phyloP scores from a whole-genome alignment of 2,797 vertebrate species.

The Morelia viridis region DNA sequence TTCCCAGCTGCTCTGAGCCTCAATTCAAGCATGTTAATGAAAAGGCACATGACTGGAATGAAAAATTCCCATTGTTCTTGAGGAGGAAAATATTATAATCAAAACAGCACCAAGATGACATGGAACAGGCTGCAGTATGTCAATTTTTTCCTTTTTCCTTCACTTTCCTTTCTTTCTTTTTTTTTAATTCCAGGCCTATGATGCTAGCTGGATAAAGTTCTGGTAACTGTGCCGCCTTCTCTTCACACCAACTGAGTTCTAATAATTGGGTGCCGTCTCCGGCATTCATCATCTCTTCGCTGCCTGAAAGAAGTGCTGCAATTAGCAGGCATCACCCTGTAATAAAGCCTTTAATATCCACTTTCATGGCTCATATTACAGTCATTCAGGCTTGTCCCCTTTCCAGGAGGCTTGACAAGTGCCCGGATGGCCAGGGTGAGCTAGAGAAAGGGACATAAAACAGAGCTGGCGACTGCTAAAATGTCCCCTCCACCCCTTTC shows the following conservation, averaged over 20 bases:
- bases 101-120: background rate
- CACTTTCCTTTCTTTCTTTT: background rate
- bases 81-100: constrained; percentile 20
- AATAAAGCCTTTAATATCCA: constrained; percentile 71
- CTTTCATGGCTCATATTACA: constrained; percentile 64
- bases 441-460: background rate
- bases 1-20: background rate
- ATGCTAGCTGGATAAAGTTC: constrained; percentile 57
- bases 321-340: constrained; percentile 75
- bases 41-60: background rate
- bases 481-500: constrained; percentile 11
- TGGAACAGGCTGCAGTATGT: constrained; percentile 20
- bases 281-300: constrained; percentile 67
- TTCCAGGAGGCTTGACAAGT: constrained; percentile 54
- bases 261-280: constrained; percentile 77
- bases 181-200: constrained; percentile 50
- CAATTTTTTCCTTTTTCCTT: constrained; percentile 26
- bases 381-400: constrained; percentile 58
- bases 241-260: constrained; percentile 62
- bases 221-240: constrained; percentile 63
- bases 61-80: constrained; percentile 19
- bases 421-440: constrained; percentile 30
- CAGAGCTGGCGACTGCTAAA: constrained; percentile 21
- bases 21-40: background rate
- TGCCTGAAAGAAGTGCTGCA: constrained; percentile 74